Evolutionary conservation across 2,888 invertebrate species (phyloP).

Genomic region (Acronicta psi): DNA sequence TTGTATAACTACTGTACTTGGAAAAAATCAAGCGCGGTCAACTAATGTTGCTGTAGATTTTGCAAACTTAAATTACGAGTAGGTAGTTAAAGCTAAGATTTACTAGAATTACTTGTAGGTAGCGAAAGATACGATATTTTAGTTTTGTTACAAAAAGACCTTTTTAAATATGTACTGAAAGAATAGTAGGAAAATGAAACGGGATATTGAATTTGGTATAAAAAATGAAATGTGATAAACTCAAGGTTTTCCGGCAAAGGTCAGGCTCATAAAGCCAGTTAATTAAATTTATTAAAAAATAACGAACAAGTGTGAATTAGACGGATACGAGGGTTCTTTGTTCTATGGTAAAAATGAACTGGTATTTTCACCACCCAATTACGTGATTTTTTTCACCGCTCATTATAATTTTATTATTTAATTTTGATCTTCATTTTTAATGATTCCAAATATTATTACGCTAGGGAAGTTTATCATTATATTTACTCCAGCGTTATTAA

Average conservation of each 20-base stretch:
- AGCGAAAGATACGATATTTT: slow-evolving; percentile 6
- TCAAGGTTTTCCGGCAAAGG: neutral
- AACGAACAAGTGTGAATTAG: slow-evolving; percentile 16
- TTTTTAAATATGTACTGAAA: neutral
- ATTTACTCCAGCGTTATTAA: too few relatives aligned
- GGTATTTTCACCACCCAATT: slow-evolving; percentile 2
- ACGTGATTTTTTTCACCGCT: slow-evolving; percentile 3
- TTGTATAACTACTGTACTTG: slow-evolving; percentile 27
- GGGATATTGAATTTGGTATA: slow-evolving; percentile 7
- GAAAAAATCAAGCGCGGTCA: slow-evolving; percentile 39
- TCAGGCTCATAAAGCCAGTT: neutral
- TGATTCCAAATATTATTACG: too few relatives aligned
- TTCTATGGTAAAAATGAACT: slow-evolving; percentile 2
- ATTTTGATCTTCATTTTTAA: too few relatives aligned
- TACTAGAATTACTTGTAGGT: too few relatives aligned
- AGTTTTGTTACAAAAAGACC: neutral
- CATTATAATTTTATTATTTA: slow-evolving; percentile 1
- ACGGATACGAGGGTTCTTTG: slow-evolving; percentile 1
- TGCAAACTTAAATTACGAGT: slow-evolving; percentile 24
- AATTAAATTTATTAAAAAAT: slow-evolving; percentile 5
- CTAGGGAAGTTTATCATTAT: too few relatives aligned
- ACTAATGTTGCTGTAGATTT: slow-evolving; percentile 45
- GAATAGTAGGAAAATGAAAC: neutral
- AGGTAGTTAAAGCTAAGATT: slow-evolving; percentile 17
- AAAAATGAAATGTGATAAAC: slow-evolving; percentile 10